A percentile compares a stretch with the other conserved stretches of the same genome.
Conservation (phyloP, 2,888 invertebrate genomes). For the Bellardia pandia region DNA sequence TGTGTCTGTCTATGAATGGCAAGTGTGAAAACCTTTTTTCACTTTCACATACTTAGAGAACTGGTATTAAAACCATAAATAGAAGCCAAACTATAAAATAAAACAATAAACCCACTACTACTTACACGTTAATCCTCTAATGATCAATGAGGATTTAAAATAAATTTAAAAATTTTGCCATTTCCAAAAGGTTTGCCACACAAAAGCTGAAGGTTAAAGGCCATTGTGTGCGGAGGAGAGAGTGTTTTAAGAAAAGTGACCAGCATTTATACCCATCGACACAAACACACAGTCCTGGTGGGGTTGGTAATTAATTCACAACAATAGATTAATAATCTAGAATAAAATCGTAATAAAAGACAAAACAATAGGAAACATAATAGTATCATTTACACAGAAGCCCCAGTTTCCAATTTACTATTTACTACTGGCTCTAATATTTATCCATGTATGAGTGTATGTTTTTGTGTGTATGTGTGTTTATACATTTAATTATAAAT, state of each 20-base stretch:
- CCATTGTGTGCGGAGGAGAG: background rate
- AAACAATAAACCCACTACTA: constrained; percentile 25
- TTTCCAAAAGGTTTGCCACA: constrained; percentile 5
- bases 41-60: constrained; percentile 39
- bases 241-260: constrained; percentile 34
- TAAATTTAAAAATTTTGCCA: constrained; percentile 37
- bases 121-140: constrained; percentile 59
- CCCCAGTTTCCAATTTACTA: constrained; percentile 25
- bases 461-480: background rate
- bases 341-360: constrained; percentile 38
- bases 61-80: constrained; percentile 33
- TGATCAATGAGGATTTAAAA: constrained; percentile 57
- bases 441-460: background rate
- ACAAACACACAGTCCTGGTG: background rate
- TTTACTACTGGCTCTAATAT: constrained; percentile 3
- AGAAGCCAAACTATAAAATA: constrained; percentile 58
- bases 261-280: constrained; percentile 37
- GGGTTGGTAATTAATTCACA: background rate
- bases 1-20: constrained; percentile 30
- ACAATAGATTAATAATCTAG: constrained; percentile 57
- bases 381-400: constrained; percentile 72
- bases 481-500: background rate
- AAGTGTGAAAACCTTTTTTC: constrained; percentile 73
- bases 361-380: constrained; percentile 63
- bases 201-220: constrained; percentile 47